Evolutionary conservation across 2,113 vertebrate species (phyloP), one percentile per base, ranked within the genome.

Genomic region (Oryctolagus cuniculus): DNA sequence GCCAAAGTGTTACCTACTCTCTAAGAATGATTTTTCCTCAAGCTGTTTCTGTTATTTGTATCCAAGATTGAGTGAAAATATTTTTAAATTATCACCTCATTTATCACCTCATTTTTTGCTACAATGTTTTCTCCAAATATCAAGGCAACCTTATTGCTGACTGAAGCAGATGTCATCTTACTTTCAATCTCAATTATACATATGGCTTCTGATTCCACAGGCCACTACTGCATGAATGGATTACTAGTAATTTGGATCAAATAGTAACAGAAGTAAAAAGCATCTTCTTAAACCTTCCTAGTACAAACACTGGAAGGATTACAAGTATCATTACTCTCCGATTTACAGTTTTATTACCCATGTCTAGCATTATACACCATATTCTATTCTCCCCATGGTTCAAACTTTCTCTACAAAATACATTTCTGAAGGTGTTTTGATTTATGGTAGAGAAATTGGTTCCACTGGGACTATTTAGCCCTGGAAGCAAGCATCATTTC

Each of bases 41-140:
- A 67, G 74, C 31, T 84, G 1, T 13, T 95, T 93, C 31, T 82
- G 13, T 49, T 84, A 36, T n/a, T 78, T 84, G n/a, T 3, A 49
- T 67, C 8, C 12, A 80, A 58, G 93, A 92, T 13, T 73, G 21
- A 84, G 10, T 81, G 31, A 77, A 93, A 88, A 67, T 13, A 77
- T 61, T 72, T 85, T 96, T 34, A 80, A 93, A 81, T 95, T n/a
- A 78, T 85, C 5, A 36, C 11, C 2, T 90, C n/a, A n/a, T 36
- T 38, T 82, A 78, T 85, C 5, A 36, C 11, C 2, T 90, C n/a
- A 29, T 36, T 38, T 82, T 92, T 87, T 66, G 7, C 78, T 89
- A 38, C 16, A 86, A 12, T 69, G 29, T 90, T 91, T 86, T 95
- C 36, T 87, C 27, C 72, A 95, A 53, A 90, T 92, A 87, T 80